Evolutionary conservation across 2,888 invertebrate species (phyloP).

Genomic region (Drosophila formosana): DNA sequence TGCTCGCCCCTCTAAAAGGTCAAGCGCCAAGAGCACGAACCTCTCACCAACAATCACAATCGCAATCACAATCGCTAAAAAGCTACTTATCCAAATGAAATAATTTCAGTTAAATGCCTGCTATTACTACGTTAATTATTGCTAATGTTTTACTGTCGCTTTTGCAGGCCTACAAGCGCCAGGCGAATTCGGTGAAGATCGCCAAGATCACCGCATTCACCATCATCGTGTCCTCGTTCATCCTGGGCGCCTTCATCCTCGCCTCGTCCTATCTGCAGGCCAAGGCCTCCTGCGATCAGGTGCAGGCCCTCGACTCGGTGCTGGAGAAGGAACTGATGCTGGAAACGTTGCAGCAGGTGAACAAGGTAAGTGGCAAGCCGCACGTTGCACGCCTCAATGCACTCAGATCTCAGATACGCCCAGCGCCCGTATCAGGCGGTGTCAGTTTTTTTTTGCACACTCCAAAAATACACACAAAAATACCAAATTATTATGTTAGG

Average conservation of each 20-base stretch:
- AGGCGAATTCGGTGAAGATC: slow-evolving; percentile 93
- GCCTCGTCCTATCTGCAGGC: slow-evolving; percentile 94
- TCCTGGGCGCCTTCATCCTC: slow-evolving; percentile 93
- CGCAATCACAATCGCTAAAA: not conserved
- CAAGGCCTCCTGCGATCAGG: slow-evolving; percentile 91
- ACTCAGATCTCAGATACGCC: slow-evolving; percentile 23
- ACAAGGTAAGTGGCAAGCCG: slow-evolving; percentile 83
- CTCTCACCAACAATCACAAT: slow-evolving; percentile 36
- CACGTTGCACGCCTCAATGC: slow-evolving; percentile 53
- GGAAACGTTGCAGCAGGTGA: slow-evolving; percentile 90
- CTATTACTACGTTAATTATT: slow-evolving; percentile 18
- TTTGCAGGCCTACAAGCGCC: slow-evolving; percentile 91
- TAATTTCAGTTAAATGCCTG: slow-evolving; percentile 12
- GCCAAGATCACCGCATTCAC: slow-evolving; percentile 94
- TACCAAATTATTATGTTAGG: slow-evolving; percentile 52
- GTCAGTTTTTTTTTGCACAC: slow-evolving; percentile 37
- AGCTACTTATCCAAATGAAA: not conserved
- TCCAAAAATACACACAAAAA: slow-evolving; percentile 6
- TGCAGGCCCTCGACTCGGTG: slow-evolving; percentile 89
- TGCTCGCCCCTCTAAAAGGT: slow-evolving; percentile 40
- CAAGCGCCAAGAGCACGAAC: slow-evolving; percentile 49
- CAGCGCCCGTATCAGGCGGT: slow-evolving; percentile 52
- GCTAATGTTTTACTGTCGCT: slow-evolving; percentile 41
- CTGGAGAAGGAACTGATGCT: slow-evolving; percentile 89
- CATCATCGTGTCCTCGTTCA: slow-evolving; percentile 91